Evolutionary conservation across 2,888 invertebrate genomes (phyloP), one percentile per base, ranked within the genome.

Genomic region (Lasioglossum villosulum): DNA sequence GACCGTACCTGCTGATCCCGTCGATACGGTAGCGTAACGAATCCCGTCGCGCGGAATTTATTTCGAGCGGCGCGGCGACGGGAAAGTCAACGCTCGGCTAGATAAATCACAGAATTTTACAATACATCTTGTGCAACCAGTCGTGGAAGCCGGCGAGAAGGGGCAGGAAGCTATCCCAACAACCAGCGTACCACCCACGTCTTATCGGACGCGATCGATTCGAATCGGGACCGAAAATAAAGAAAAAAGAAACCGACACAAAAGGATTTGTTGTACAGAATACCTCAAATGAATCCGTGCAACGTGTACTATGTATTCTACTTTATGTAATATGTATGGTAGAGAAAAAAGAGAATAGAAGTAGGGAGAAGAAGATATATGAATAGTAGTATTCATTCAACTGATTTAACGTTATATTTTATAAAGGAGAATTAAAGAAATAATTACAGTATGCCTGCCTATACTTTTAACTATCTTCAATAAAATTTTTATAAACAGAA

Each of bases 61-160:
- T 85, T 81, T 76, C 75, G 59, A 75, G 66, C 80, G 19, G 48
- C 48, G 48, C 48, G 5, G 48, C 52, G 23, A 42, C 86, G 80
- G 82, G 82, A 82, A 80, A 89, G 37, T 80, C 79, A 75, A 82
- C 71, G 73, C 72, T 39, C 59, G 63, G 68, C 45, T 70, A 45
- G 86, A 88, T 88, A 88, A 83, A 77, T 86, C 81, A 72, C 27
- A 45, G 75, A 83, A 82, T 87, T 82, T 87, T 80, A 78, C 86
- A 81, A 75, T 75, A 66, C 30, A 68, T 59, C 34, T 75, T 27
- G 59, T 23, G 56, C 77, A 73, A 72, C 82, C 82, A 75, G 75
- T 73, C 30, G 59, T 23, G 34, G 27, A 30, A 27, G 48, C 56
- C 19, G 48, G 4, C 37, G 73, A 23, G 34, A 19, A 34, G 14